Conservation (phyloP, 1,140 invertebrate genomes). For the Gryon sp. region DNA sequence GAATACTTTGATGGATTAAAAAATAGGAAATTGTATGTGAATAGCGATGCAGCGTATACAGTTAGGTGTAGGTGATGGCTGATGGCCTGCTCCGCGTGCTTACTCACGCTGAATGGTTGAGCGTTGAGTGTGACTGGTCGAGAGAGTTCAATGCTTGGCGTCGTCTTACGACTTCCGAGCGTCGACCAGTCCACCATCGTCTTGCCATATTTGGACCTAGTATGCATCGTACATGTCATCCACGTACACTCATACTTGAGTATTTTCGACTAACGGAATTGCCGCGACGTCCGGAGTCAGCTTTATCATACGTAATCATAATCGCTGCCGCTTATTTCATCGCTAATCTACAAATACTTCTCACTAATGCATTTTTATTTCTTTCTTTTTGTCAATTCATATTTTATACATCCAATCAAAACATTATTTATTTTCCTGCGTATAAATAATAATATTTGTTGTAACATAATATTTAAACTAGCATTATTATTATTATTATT, state of each 20-base stretch:
- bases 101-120: conserved; percentile 65
- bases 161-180: conserved; percentile 48
- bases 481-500: no score
- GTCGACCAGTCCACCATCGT: conserved; percentile 54
- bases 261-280: conserved; percentile 65
- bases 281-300: conserved; percentile 33
- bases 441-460: no score
- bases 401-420: no score
- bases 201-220: conserved; percentile 59
- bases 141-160: conserved; percentile 71
- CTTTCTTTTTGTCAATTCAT: no score
- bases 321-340: conserved; percentile 6
- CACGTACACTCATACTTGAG: conserved; percentile 26
- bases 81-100: conserved; percentile 58
- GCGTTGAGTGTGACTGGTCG: conserved; percentile 61
- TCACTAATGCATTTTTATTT: no score
- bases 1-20: no score
- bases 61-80: conserved; percentile 67
- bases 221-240: conserved; percentile 53
- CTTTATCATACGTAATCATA: conserved; percentile 50
- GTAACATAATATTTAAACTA: no score
- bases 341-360: no score
- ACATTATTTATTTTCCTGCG: no score
- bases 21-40: conserved; percentile 19
- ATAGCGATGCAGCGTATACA: conserved; percentile 45